Percentiles rank a stretch among this genome's conserved stretches.
Conservation (phyloP, 2,797 vertebrate genomes). For the Poecilia picta region DNA sequence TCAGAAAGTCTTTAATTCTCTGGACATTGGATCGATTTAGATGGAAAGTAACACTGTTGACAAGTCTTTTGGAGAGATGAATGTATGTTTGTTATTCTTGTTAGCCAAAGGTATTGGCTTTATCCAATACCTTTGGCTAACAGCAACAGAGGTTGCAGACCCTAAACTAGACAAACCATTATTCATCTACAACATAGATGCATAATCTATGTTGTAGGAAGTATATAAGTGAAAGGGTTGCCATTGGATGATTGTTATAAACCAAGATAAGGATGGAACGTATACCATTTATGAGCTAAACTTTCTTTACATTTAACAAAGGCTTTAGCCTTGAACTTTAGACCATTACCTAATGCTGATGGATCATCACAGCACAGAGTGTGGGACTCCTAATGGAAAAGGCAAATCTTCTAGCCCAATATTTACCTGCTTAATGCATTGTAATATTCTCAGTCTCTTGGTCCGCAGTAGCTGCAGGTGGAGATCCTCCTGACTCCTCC, state of each 20-base stretch:
- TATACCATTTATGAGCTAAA: not conserved
- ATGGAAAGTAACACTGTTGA: not conserved
- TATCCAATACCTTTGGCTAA: no score
- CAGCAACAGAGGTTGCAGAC: not conserved
- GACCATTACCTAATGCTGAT: not conserved
- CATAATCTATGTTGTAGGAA: no score
- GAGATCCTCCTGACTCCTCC: no score
- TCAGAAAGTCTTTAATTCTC: not conserved
- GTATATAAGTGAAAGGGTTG: not conserved
- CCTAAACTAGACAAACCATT: not conserved
- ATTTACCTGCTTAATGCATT: not conserved
- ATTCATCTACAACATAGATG: not conserved
- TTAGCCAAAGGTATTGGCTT: not conserved
- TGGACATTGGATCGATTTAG: not conserved
- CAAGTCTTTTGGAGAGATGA: not conserved
- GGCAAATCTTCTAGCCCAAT: not conserved
- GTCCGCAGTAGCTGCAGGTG: not conserved
- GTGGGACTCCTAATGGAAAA: not conserved
- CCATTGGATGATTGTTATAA: not conserved
- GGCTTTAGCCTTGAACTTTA: conserved; percentile 3
- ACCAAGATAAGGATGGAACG: not conserved
- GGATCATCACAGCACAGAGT: not conserved
- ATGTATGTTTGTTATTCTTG: not conserved
- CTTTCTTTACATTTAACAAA: not conserved
- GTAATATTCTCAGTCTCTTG: not conserved